Percentiles rank a stretch among this genome's conserved stretches.
phyloP scores from a whole-genome alignment of 2,113 vertebrate species.

The Platanista minor region DNA sequence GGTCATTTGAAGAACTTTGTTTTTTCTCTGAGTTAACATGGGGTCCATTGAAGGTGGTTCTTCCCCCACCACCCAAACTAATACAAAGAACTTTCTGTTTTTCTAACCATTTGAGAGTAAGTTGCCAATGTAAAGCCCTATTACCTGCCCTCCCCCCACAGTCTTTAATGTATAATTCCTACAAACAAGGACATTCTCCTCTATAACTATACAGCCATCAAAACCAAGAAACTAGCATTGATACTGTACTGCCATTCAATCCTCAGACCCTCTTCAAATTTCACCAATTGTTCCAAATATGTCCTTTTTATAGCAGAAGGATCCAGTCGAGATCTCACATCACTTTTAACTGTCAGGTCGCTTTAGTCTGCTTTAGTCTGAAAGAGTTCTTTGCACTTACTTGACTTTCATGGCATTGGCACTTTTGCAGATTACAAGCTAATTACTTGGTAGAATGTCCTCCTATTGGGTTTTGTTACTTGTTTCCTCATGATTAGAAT shows the following conservation, averaged over 20 bases:
- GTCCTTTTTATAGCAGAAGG: neutral
- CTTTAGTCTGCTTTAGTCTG: neutral
- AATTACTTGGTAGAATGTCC: neutral
- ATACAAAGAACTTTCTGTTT: neutral
- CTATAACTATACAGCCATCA: neutral
- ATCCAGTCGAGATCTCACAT: neutral
- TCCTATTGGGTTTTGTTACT: neutral
- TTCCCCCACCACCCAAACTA: neutral
- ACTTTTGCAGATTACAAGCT: neutral
- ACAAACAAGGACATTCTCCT: neutral
- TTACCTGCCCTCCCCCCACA: no score
- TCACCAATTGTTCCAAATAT: neutral
- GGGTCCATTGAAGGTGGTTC: neutral
- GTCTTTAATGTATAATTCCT: neutral
- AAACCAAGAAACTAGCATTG: neutral
- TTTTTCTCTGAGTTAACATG: neutral
- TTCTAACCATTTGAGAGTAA: neutral
- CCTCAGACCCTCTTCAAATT: neutral
- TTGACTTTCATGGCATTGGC: neutral
- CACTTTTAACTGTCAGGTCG: neutral
- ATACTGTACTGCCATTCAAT: neutral
- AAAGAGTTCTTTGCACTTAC: neutral
- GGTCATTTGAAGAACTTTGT: neutral
- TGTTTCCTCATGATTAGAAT: neutral
- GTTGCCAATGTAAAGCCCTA: neutral